Evolutionary conservation across 2,888 invertebrate species (phyloP).

Genomic region (Drosophila limbata): DNA sequence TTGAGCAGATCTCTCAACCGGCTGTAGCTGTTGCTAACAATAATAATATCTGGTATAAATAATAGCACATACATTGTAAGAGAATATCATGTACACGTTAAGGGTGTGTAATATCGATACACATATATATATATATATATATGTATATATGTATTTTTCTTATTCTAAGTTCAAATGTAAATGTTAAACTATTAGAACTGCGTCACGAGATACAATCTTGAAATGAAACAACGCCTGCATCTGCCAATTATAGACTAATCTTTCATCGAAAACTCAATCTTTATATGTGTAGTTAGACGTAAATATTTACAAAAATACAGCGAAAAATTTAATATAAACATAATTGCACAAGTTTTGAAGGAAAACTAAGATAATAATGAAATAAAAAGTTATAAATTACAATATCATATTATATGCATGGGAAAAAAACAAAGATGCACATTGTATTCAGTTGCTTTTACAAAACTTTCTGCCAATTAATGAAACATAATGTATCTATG

Average conservation of each 20-base stretch:
- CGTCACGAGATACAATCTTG: neutral
- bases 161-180: constrained; percentile 37
- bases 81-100: constrained; percentile 21
- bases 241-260: neutral
- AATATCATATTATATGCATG: neutral
- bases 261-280: neutral
- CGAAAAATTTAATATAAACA: neutral
- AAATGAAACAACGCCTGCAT: constrained; percentile 13
- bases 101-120: constrained; percentile 6
- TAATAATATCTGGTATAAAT: constrained; percentile 23
- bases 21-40: constrained; percentile 30
- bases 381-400: neutral
- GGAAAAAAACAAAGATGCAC: constrained; percentile 28
- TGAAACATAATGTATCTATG: constrained; percentile 18
- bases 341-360: constrained; percentile 5
- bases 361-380: constrained; percentile 1
- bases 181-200: constrained; percentile 24
- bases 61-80: constrained; percentile 34
- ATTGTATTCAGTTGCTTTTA: constrained; percentile 7
- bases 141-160: constrained; percentile 1
- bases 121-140: constrained; percentile 2
- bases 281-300: neutral
- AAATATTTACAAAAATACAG: constrained; percentile 15
- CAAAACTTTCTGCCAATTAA: constrained; percentile 14
- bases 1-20: constrained; percentile 52